Evolutionary conservation across 2,797 vertebrate genomes (phyloP).

Genomic region (Notoglanidium macrostoma): DNA sequence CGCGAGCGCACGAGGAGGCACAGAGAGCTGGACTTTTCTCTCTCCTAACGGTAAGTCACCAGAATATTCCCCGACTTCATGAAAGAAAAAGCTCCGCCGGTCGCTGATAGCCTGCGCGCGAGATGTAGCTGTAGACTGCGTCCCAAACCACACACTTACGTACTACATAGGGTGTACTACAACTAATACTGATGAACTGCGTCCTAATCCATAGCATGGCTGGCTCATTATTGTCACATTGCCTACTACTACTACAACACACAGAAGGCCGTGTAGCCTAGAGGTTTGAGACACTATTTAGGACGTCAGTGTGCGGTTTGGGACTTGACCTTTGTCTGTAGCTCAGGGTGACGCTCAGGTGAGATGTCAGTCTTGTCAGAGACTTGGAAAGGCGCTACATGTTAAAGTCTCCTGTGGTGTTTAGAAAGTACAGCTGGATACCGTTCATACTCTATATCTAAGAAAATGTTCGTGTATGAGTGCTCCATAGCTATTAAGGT

Average conservation of each 20-base stretch:
- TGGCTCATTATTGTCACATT: background rate
- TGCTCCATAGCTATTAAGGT: background rate
- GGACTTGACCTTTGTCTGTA: background rate
- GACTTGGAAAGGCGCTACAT: background rate
- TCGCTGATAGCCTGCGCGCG: background rate
- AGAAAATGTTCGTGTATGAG: background rate
- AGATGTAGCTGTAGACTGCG: background rate
- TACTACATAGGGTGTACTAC: background rate
- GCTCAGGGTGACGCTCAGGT: background rate
- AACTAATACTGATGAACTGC: background rate
- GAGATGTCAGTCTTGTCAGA: background rate
- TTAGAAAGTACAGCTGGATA: background rate
- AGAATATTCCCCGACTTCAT: background rate
- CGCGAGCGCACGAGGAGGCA: background rate
- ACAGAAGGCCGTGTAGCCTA: background rate
- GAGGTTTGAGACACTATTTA: background rate
- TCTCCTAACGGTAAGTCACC: constrained; percentile 27
- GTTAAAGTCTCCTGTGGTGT: background rate
- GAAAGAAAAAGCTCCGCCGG: background rate
- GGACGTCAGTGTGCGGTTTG: background rate
- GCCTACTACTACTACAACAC: background rate
- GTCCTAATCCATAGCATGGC: background rate
- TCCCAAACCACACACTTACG: background rate
- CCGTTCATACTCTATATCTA: background rate
- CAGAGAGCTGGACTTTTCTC: background rate